Conservation (phyloP, 2,888 invertebrate species). For the Carterocephalus palaemon region DNA sequence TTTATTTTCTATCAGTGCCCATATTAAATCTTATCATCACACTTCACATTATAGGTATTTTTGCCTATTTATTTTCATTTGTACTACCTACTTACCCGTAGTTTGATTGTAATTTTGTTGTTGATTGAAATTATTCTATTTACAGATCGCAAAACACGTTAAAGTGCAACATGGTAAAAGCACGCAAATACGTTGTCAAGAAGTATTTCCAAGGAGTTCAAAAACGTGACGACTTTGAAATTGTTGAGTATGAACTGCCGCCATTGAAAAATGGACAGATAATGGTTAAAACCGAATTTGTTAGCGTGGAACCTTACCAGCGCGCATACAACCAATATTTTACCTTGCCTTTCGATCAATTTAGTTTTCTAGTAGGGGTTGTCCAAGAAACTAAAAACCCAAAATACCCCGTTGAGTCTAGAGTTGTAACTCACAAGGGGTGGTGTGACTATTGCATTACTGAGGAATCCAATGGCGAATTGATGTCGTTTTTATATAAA, state of each 20-base stretch:
- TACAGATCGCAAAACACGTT: neutral
- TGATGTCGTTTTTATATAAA: slow-evolving; percentile 29
- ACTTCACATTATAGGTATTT: too few relatives aligned
- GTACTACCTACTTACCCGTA: too few relatives aligned
- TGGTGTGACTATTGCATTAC: slow-evolving; percentile 66
- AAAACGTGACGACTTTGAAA: slow-evolving; percentile 33
- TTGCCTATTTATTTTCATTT: too few relatives aligned
- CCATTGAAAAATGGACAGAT: slow-evolving; percentile 72
- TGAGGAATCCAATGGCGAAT: slow-evolving; percentile 15
- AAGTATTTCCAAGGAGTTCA: neutral
- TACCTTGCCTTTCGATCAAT: slow-evolving; percentile 49
- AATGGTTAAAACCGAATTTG: slow-evolving; percentile 29
- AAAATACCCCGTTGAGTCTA: slow-evolving; percentile 76
- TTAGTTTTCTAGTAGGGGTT: slow-evolving; percentile 30
- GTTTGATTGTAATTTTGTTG: too few relatives aligned
- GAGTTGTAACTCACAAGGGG: slow-evolving; percentile 76
- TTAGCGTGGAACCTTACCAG: slow-evolving; percentile 33
- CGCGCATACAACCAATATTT: slow-evolving; percentile 37
- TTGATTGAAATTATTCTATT: too few relatives aligned
- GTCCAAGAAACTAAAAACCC: slow-evolving; percentile 78
- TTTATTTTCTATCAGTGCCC: too few relatives aligned
- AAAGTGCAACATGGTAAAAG: slow-evolving; percentile 27
- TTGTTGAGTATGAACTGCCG: slow-evolving; percentile 73
- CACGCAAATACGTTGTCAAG: slow-evolving; percentile 12
- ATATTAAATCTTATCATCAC: too few relatives aligned